Evolutionary conservation across 2,888 invertebrate genomes (phyloP), one percentile per base, ranked within the genome.

Genomic region (Carpatolechia fugitivella): DNA sequence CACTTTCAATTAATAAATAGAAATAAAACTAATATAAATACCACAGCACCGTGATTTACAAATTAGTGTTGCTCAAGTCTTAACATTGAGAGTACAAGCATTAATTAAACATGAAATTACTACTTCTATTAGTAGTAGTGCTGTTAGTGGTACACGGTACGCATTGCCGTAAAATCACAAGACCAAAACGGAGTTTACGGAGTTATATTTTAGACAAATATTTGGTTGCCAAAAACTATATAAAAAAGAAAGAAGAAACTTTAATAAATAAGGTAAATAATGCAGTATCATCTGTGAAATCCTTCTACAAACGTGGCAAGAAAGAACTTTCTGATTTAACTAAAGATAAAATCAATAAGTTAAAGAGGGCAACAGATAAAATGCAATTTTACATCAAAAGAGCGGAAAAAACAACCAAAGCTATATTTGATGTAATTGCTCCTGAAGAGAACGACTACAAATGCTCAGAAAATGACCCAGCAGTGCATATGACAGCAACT

Each of bases 401-500:
- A 56, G 80, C 85, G 5, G 62, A 78, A 59, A 59, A 52, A 11
- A 66, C 55, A 1, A 68, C 76, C 5, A 68, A 68, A 8, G 66
- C 68, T 33, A 56, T 86, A 14, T 84, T 83, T 57, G 81, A 84
- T 46, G 60, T 67, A 1, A 83, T 86, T 24, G 83, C 80, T 24
- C 83, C 86, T 0, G 60, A 68, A n/a, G 56, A 61, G 35, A 56
- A 67, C 13, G 62, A 70, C 20, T 67, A 72, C 53, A 59, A 68
- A 1, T 87, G 84, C 54, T 48, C 59, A 0, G 73, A 76, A 36
- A 74, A 84, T 1, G 82, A 87, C 56, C 86, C 88, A 0, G 61
- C 77, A 0, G 68, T 83, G n/a, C 71, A 62, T 4, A 80, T 90
- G 82, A 80, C 74, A 1, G 87, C 90, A 1, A 82, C 86, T 1